A percentile compares a stretch with the other conserved stretches of the same genome.
Evolutionary conservation across 2,797 vertebrate species (phyloP).

Genomic region (Rhinophrynus dorsalis): DNA sequence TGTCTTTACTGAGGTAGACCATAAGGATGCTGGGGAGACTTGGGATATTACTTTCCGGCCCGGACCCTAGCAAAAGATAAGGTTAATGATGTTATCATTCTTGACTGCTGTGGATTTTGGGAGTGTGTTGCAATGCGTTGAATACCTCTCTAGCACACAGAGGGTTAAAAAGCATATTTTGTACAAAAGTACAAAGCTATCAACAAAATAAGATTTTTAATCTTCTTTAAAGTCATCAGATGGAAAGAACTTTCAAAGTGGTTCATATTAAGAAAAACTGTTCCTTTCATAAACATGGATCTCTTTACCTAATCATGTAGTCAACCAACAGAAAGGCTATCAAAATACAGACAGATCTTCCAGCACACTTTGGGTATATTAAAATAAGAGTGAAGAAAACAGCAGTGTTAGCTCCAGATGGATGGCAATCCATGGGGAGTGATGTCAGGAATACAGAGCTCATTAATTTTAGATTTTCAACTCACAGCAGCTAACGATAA

Average conservation of each 20-base stretch:
- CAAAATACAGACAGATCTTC: slow-evolving; percentile 15
- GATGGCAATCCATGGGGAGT: slow-evolving; percentile 34
- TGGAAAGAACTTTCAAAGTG: slow-evolving; percentile 19
- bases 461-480: slow-evolving; percentile 47
- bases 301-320: slow-evolving; percentile 19
- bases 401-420: slow-evolving; percentile 42
- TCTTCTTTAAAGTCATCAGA: neutral
- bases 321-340: slow-evolving; percentile 18
- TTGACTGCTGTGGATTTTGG: too few relatives aligned
- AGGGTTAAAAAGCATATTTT: too few relatives aligned
- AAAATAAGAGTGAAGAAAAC: slow-evolving; percentile 1
- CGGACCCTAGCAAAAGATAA: too few relatives aligned
- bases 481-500: slow-evolving; percentile 42
- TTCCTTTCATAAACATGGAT: neutral
- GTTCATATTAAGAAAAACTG: slow-evolving; percentile 6
- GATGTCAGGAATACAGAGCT: slow-evolving; percentile 41
- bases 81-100: too few relatives aligned
- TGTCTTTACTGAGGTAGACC: too few relatives aligned
- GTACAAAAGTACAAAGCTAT: too few relatives aligned
- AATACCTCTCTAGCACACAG: too few relatives aligned
- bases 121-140: too few relatives aligned
- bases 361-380: slow-evolving; percentile 12
- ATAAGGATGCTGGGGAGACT: too few relatives aligned
- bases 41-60: too few relatives aligned
- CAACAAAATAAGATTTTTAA: too few relatives aligned